A percentile compares a stretch with the other conserved stretches of the same genome.
Conservation (phyloP, 2,888 invertebrate genomes). For the Eupsilia transversa region DNA sequence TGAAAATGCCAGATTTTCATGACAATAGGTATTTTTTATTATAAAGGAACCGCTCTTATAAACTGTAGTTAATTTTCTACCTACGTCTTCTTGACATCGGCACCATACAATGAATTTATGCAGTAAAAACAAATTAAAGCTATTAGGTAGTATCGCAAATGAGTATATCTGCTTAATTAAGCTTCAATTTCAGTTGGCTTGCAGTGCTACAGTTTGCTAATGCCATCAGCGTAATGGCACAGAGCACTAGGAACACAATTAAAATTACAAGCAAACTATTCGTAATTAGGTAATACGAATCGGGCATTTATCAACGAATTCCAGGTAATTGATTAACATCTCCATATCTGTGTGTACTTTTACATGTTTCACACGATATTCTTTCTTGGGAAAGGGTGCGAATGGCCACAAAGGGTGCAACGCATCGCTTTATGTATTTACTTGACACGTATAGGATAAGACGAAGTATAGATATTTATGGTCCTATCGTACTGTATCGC, state of each 20-base stretch:
- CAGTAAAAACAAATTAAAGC: background rate
- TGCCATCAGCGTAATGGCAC: background rate
- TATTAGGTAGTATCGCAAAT: background rate
- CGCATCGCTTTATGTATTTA: conserved; percentile 36
- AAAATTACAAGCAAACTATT: background rate
- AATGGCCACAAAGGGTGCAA: conserved; percentile 30
- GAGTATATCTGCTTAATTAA: background rate
- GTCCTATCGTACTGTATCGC: background rate
- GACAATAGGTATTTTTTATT: background rate
- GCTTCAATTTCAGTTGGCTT: background rate
- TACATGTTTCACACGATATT: conserved; percentile 18
- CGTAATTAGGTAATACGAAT: background rate
- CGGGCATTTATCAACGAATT: background rate
- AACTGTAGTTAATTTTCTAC: background rate
- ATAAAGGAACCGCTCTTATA: background rate
- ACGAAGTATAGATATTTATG: conserved; percentile 23
- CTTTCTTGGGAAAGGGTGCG: conserved; percentile 9
- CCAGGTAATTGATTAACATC: background rate
- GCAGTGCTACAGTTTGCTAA: background rate
- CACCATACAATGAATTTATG: background rate
- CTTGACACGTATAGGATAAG: conserved; percentile 6
- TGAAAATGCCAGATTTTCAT: background rate
- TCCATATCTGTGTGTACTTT: background rate
- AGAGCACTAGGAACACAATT: background rate
- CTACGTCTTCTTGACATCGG: background rate